Evolutionary conservation across 2,113 vertebrate species (phyloP), one percentile per base, ranked within the genome.

Genomic region (Neomonachus schauinslandi): DNA sequence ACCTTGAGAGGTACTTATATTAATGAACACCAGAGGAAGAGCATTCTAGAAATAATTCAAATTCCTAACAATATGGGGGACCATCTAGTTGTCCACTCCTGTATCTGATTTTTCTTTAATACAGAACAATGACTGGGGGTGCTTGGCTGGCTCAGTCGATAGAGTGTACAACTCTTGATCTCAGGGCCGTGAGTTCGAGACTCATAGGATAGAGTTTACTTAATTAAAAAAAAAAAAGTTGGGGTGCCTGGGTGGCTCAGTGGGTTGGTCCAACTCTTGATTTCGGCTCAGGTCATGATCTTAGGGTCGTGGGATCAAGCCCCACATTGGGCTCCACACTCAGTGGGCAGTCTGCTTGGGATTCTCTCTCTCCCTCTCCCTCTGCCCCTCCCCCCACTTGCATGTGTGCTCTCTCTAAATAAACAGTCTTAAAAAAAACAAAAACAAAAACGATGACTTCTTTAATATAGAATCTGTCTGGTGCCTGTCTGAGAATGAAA

Each of bases 401-500:
- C 28, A 14, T 57, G 55, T 33, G 13, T 65, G 28, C 63, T 65
- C 61, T 69, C 67, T 69, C 33, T 69, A 21, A 69, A 69, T 69
- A 67, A n/a, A 69, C 8, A 69, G 33, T 69, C 65, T 33, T 69
- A 16, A 42, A 39, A 72, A 72, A 46, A 74, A 69, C 18, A 67
- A 74, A 74, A 76, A 31, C 28, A 77, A 49, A 26, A 76, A 49
- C 1, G 28, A 77, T 16, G 26, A 31, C 42, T 51, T 77, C 74
- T 79, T 79, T 51, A 79, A 51, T 33, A 51, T 9, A 53, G 76
- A 79, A 51, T 51, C 33, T 84, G 13, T 67, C 63, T 87, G 51
- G 24, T 90, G 14, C 93, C 63, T 93, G 91, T 88, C 14, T 67
- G 79, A 86, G 67, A 95, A 93, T 82, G 26, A 77, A 90, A 79